Percentiles rank a stretch among this genome's conserved stretches.
phyloP scores from a whole-genome alignment of 1,140 invertebrate genomes.

The Drosophila tani region DNA sequence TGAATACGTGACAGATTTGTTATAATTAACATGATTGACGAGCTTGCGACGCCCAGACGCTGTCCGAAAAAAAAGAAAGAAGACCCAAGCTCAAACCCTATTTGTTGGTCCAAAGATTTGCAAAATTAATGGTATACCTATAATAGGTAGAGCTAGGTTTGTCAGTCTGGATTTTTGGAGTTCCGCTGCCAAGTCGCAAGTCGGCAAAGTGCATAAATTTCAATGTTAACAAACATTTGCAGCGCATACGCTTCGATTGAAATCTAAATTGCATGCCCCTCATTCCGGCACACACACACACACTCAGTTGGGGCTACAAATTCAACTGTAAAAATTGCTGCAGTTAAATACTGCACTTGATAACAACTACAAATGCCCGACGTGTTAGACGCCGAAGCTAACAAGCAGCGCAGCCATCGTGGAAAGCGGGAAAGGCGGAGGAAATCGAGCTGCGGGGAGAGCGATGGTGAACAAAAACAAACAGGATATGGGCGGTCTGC shows the following conservation, averaged over 20 bases:
- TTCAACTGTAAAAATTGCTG: slow-evolving; percentile 77
- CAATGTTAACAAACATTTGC: slow-evolving; percentile 59
- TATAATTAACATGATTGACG: slow-evolving; percentile 78
- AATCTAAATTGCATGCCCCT: slow-evolving; percentile 65
- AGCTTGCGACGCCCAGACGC: slow-evolving; percentile 57
- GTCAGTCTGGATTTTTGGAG: slow-evolving; percentile 22
- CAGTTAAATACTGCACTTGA: slow-evolving; percentile 77
- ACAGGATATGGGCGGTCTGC: slow-evolving; percentile 72
- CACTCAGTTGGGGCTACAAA: slow-evolving; percentile 50
- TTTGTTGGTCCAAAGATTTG: slow-evolving; percentile 7
- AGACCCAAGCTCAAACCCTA: background rate
- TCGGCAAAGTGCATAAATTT: slow-evolving; percentile 67
- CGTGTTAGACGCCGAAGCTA: slow-evolving; percentile 69
- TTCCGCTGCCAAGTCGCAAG: background rate
- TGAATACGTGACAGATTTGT: slow-evolving; percentile 74
- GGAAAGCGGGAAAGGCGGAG: slow-evolving; percentile 19
- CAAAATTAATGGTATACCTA: slow-evolving; percentile 20
- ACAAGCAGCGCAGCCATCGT: slow-evolving; percentile 60
- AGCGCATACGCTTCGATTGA: slow-evolving; percentile 67
- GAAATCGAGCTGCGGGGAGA: slow-evolving; percentile 17
- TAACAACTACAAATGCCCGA: slow-evolving; percentile 73
- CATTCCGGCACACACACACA: slow-evolving; percentile 14
- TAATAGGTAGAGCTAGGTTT: slow-evolving; percentile 23
- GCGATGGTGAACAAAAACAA: slow-evolving; percentile 67
- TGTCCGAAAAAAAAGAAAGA: slow-evolving; percentile 12